Evolutionary conservation across 2,888 invertebrate genomes (phyloP).

Genomic region (Oxyteleia sp.): DNA sequence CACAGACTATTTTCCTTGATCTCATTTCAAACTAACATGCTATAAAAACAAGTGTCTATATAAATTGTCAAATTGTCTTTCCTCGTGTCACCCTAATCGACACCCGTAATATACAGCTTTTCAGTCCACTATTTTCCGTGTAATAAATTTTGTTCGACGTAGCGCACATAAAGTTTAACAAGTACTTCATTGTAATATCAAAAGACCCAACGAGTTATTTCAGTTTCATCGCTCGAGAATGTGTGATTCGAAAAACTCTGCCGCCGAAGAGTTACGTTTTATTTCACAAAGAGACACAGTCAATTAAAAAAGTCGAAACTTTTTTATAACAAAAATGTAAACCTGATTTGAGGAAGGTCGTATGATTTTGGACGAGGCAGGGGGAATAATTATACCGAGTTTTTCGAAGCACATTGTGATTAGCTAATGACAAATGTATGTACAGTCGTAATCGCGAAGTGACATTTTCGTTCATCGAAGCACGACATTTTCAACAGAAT

Average conservation of each 20-base stretch:
- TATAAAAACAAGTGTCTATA: too few relatives aligned
- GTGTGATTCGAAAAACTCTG: not conserved
- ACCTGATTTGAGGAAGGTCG: too few relatives aligned
- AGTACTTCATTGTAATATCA: constrained; percentile 88
- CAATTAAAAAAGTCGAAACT: not conserved
- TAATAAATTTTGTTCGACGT: too few relatives aligned
- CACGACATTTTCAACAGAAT: constrained; percentile 57
- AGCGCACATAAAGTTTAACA: too few relatives aligned
- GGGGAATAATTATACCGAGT: not conserved
- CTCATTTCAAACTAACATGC: too few relatives aligned
- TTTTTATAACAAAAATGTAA: not conserved
- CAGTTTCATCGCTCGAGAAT: too few relatives aligned
- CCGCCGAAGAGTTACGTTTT: not conserved
- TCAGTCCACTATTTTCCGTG: too few relatives aligned
- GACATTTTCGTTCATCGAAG: constrained; percentile 49
- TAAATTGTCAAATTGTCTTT: too few relatives aligned
- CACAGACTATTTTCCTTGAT: too few relatives aligned
- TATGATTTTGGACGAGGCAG: not conserved
- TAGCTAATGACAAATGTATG: constrained; percentile 1
- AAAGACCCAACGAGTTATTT: too few relatives aligned
- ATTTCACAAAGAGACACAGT: not conserved
- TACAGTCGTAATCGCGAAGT: constrained; percentile 23
- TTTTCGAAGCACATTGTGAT: not conserved
- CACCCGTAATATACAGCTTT: too few relatives aligned
- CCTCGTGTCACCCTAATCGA: too few relatives aligned